phyloP scores from a whole-genome alignment of 1,140 invertebrate species.

The Hormaphis cornu region DNA sequence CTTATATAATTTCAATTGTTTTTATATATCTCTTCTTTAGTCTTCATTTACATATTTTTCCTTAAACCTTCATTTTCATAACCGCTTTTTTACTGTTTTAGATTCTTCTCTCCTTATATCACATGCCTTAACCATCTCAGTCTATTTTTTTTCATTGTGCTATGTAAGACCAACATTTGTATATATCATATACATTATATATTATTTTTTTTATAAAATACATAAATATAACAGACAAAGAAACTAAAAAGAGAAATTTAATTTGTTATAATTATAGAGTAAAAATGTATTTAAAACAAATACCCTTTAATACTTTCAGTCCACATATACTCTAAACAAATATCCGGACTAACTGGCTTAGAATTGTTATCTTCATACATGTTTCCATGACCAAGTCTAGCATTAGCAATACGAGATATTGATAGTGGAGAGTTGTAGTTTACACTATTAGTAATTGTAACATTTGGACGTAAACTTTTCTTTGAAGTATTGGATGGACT shows the following conservation, averaged over 20 bases:
- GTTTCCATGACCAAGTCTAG: conserved; percentile 35
- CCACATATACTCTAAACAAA: conserved; percentile 83
- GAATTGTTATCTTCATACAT: conserved; percentile 41
- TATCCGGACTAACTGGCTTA: conserved; percentile 66
- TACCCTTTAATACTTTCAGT: conserved; percentile 58
- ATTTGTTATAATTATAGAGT: neutral
- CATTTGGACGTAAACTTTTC: conserved; percentile 7
- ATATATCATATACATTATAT: neutral
- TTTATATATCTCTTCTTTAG: no score
- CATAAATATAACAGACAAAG: neutral
- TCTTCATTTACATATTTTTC: no score
- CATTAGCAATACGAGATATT: conserved; percentile 35
- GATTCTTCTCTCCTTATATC: no score
- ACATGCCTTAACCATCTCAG: no score
- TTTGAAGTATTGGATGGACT: conserved; percentile 10
- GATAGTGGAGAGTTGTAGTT: neutral
- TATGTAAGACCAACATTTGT: no score
- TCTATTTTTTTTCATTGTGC: no score
- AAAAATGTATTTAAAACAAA: no score
- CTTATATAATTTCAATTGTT: no score
- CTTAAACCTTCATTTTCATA: no score
- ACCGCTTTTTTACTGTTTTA: no score
- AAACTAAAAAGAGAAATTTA: neutral
- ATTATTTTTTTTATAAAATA: neutral
- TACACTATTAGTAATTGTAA: conserved; percentile 21